Evolutionary conservation across 2,113 vertebrate species (phyloP).

Genomic region (Synodontis membranacea): DNA sequence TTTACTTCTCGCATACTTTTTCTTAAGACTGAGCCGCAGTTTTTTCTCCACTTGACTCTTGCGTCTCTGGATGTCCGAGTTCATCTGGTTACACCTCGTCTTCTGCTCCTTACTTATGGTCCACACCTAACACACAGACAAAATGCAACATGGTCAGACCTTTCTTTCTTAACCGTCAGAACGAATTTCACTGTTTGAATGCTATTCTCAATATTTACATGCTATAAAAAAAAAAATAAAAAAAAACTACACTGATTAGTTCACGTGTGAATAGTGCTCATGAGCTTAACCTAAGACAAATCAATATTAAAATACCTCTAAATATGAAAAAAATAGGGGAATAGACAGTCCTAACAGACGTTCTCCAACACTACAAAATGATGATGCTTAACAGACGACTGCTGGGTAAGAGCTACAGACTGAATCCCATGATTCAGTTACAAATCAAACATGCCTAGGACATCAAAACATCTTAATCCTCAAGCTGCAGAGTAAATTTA

Average conservation of each 20-base stretch:
- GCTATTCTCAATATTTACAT: neutral
- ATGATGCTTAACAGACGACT: neutral
- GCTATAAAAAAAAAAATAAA: neutral
- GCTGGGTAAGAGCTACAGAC: neutral
- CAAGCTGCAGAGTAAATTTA: neutral
- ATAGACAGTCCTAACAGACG: neutral
- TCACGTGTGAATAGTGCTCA: no score
- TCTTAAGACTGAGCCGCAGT: slow-evolving; percentile 70
- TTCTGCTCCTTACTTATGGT: slow-evolving; percentile 77
- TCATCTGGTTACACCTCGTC: slow-evolving; percentile 64
- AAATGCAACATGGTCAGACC: neutral
- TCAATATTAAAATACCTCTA: neutral
- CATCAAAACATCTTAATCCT: neutral
- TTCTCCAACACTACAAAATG: neutral
- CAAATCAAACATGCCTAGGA: neutral
- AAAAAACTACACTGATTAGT: neutral
- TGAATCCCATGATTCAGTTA: neutral
- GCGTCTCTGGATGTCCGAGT: slow-evolving; percentile 69
- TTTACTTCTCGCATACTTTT: slow-evolving; percentile 62
- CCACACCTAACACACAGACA: slow-evolving; percentile 67
- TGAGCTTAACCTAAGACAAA: neutral
- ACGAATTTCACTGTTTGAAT: neutral
- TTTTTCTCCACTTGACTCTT: slow-evolving; percentile 70
- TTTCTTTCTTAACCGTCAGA: neutral
- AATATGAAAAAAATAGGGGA: neutral